Conservation (phyloP, 2,113 vertebrate species). For the Emydura subglobosa region DNA sequence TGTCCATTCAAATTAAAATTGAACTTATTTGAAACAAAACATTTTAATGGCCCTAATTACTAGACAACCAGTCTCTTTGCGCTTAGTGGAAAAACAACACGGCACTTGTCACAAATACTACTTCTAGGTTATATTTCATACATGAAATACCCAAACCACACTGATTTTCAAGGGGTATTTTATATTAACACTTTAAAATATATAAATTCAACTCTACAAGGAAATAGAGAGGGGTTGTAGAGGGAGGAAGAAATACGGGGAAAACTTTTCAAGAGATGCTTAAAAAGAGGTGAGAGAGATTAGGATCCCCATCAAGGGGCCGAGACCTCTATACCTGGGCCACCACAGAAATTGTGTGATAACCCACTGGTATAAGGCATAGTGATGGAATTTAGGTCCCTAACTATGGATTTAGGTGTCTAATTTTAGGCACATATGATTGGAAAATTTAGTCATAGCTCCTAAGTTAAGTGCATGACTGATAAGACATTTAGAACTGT, state of each 20-base stretch:
- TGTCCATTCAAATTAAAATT: not conserved
- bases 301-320: not conserved
- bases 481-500: rapidly evolving
- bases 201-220: not conserved
- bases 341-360: not conserved
- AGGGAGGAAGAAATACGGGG: not conserved
- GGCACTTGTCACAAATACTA: not conserved
- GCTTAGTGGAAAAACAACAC: no score
- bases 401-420: not conserved
- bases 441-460: not conserved
- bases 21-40: not conserved
- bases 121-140: not conserved
- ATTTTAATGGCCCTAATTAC: no score
- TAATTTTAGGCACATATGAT: rapidly evolving
- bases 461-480: rapidly evolving
- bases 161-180: not conserved
- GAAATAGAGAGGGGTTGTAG: not conserved
- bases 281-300: not conserved
- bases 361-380: not conserved
- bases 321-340: not conserved
- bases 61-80: no score
- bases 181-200: not conserved
- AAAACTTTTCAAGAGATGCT: not conserved
- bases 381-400: not conserved
- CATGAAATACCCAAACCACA: not conserved